Base-by-base conservation (phyloP, 2,888 invertebrate species). In the Eueremaeus valkanovi region DNA sequence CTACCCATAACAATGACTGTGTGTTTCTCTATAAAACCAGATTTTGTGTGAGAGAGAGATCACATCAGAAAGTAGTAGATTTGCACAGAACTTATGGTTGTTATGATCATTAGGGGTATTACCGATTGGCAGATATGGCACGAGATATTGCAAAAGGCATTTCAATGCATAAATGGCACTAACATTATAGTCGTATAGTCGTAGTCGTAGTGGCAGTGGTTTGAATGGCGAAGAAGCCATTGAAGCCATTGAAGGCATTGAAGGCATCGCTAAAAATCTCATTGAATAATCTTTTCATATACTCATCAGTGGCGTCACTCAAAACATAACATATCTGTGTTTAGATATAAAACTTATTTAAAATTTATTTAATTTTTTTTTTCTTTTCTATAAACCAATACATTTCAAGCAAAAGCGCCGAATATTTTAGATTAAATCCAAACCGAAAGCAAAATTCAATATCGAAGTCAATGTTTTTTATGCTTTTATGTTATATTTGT, bases 91-190 rank as follows among this genome's bases (percentile, higher is more conserved):
- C 63, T 70, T 40, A 70, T 70, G 70, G 42, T 42, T 66, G 63
- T 33, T 40, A 42, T 70, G 21, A 70, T 70, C 70, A 70, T 70
- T 70, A 70, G 27, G 9, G 40, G 63, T 66, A 36, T 36, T 36
- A 66, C 36, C 33, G 31, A 16, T 33, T 66, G n/a, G 24, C 16
- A 66, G 21, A 66, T 66, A 66, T 66, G 36, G 31, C 36, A n/a
- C n/a, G 18, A 61, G 33, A 33, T 61, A 70, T 42, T 40, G 27
- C 70, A 70, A 70, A 70, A 70, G 70, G 70, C 70, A 70, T 70
- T 70, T 42, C 70, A 70, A 70, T 70, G 45, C 70, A 70, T 70
- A 70, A 70, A 70, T 70, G 40, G 70, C 70, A 21, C 21, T 40
- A 40, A 36, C 31, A 31, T 31, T 33, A 61, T 61, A 31, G 21